These are phyloP conservation scores for Erythrocercus mccallii DNA, from an alignment of 2,113 vertebrate genomes.

Conservation along the genomic window DNA sequence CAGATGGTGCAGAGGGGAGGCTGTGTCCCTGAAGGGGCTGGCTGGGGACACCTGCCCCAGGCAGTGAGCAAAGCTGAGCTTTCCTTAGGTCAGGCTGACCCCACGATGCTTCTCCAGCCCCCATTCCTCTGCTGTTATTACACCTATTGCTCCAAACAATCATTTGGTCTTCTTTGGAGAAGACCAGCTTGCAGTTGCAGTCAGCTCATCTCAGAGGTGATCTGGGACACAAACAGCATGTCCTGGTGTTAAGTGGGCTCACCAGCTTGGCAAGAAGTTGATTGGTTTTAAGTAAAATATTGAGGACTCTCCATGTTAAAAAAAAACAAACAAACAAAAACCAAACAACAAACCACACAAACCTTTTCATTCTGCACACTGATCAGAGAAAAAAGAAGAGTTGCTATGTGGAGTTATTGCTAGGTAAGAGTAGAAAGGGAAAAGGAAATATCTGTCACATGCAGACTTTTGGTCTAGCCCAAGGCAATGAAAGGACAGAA, in stretches of 20 bases:
- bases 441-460: background rate
- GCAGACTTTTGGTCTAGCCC: background rate
- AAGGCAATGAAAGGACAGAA: background rate
- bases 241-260: background rate
- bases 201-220: background rate
- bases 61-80: background rate
- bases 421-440: background rate
- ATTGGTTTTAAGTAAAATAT: background rate
- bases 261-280: background rate
- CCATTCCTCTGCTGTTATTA: background rate
- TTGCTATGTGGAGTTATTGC: background rate
- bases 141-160: background rate
- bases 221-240: background rate
- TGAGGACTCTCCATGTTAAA: background rate
- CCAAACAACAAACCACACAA: background rate
- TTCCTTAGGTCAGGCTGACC: background rate
- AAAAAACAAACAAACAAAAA: background rate
- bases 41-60: background rate
- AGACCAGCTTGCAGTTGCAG: background rate
- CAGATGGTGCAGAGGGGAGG: background rate
- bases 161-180: background rate
- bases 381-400: background rate
- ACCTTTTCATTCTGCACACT: background rate
- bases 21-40: background rate
- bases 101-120: rapidly evolving